Evolutionary conservation across 2,888 invertebrate species (phyloP), one percentile per base, ranked within the genome.

Genomic region (Bellardia pandia): DNA sequence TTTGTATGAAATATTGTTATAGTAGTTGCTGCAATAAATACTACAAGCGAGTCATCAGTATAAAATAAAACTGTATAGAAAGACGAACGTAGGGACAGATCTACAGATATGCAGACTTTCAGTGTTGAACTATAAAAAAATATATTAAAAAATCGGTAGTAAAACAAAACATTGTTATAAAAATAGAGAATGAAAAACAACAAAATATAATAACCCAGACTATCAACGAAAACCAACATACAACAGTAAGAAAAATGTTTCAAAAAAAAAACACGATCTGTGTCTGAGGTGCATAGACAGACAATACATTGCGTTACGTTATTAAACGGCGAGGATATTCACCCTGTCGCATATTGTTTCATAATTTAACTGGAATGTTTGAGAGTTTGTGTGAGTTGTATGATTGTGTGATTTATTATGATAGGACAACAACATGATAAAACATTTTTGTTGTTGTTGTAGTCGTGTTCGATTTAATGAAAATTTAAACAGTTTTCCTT

Each of bases 341-440:
- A 80, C 71, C 72, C 64, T 53, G 79, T 60, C 48, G 64, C 72
- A 80, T 80, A 56, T 80, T 72, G 72, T 80, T 72, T 8, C 69
- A 78, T 78, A 78, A 78, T 78, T 78, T 69, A 56, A 56, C 56
- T 11, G 2, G n/a, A 51, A 58, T 62, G 11, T 45, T 13, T 62
- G 40, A n/a, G 30, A 2, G 23, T 62, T 14, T 60, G 60, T 78
- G 16, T 62, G 33, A 30, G 37, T 4, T 51, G 16, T 37, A 23
- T 60, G 45, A 30, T 33, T 62, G 48, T 60, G 51, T 79, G 62
- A 79, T 79, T 79, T 79, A 79, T 79, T 71, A 79, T 62, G 71
- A 79, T 79, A 79, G 71, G 53, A 77, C 58, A 14, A 77, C 77
- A 77, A 56, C 9, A 56, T 23, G 58, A 77, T 45, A 56, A 40